phyloP scores from a whole-genome alignment of 2,888 invertebrate species.

The Copidosoma aretas region DNA sequence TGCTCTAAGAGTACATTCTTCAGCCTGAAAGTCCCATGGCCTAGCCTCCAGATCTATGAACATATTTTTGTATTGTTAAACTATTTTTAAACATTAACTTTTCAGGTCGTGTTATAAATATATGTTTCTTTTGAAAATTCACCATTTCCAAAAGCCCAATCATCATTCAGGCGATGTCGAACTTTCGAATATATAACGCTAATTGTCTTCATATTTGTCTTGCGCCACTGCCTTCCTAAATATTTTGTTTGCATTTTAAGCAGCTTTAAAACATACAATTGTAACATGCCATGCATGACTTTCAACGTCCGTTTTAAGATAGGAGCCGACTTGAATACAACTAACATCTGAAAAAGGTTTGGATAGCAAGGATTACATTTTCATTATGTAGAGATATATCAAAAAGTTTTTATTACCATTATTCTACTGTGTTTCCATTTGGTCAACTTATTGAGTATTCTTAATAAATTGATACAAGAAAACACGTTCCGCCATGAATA shows the following conservation, averaged over 20 bases:
- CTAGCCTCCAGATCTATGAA: constrained; percentile 86
- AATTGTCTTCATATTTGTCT: constrained; percentile 99
- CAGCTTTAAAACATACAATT: constrained; percentile 95
- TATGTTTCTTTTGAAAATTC: constrained; percentile 43
- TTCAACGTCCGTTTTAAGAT: constrained; percentile 95
- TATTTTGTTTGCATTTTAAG: constrained; percentile 99
- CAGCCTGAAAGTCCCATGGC: constrained; percentile 98
- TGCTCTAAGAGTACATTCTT: constrained; percentile 92
- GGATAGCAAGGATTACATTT: background rate
- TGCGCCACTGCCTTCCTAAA: constrained; percentile 97
- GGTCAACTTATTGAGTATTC: constrained; percentile 96
- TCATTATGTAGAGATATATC: constrained; percentile 3
- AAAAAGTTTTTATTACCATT: constrained; percentile 67
- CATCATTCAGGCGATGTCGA: constrained; percentile 94
- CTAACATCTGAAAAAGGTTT: constrained; percentile 75
- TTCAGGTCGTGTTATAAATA: background rate
- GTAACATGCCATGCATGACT: constrained; percentile 95
- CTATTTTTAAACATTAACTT: background rate
- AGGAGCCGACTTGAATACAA: constrained; percentile 99
- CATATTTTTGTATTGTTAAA: background rate
- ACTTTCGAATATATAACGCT: constrained; percentile 99
- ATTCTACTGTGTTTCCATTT: constrained; percentile 99
- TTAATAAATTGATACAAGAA: constrained; percentile 93
- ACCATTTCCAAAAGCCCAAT: constrained; percentile 99
- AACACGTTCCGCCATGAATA: constrained; percentile 99